Evolutionary conservation across 1,140 invertebrate species (phyloP).

Genomic region (Drosophila arizonae): DNA sequence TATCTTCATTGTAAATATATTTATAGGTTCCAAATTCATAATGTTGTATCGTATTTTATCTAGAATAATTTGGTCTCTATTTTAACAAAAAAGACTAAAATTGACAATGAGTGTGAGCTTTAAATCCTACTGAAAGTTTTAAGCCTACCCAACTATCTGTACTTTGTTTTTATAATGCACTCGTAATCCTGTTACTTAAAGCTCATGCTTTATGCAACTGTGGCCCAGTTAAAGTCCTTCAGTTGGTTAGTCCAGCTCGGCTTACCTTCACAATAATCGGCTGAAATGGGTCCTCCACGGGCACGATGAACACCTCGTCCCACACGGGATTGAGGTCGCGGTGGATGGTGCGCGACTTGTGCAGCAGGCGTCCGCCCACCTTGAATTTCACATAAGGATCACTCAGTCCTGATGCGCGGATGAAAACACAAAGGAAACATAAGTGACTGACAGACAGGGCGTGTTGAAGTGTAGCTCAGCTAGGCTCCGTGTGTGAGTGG

Average conservation of each 20-base stretch:
- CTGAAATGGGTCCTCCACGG: conserved; percentile 96
- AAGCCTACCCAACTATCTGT: neutral
- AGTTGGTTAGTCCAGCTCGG: neutral
- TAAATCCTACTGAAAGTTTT: neutral
- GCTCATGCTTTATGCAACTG: too few relatives aligned
- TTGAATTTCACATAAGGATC: conserved; percentile 99
- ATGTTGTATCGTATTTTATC: too few relatives aligned
- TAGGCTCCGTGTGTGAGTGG: neutral
- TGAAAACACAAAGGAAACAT: conserved; percentile 53
- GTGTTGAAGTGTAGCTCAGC: neutral
- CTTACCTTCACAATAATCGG: conserved; percentile 93
- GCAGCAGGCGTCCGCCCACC: conserved; percentile 92
- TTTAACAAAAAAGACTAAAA: too few relatives aligned
- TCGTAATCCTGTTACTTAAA: too few relatives aligned
- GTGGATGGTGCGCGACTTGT: conserved; percentile 96
- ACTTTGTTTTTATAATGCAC: neutral
- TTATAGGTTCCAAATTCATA: too few relatives aligned
- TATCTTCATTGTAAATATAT: too few relatives aligned
- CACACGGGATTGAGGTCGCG: conserved; percentile 96
- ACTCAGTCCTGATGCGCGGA: conserved; percentile 89
- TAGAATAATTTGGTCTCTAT: too few relatives aligned
- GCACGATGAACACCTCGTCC: conserved; percentile 97
- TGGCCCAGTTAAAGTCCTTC: neutral
- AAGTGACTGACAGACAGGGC: conserved; percentile 6
- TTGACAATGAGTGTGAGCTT: too few relatives aligned